phyloP scores from a whole-genome alignment of 1,140 invertebrate genomes.

The Brachionus paranguensis region DNA sequence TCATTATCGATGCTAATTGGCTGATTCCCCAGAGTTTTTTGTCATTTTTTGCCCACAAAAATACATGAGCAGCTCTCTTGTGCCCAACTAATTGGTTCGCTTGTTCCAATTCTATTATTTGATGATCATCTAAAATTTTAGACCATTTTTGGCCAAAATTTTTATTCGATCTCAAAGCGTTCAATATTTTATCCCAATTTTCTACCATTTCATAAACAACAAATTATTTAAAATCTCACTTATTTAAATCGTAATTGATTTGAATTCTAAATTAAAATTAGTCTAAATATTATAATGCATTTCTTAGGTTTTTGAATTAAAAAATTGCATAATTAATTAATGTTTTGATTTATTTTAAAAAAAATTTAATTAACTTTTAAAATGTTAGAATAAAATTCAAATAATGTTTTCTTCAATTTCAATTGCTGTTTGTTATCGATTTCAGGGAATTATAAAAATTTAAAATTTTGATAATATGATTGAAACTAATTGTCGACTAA shows the following conservation, averaged over 20 bases:
- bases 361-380: too few species aligned
- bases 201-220: neutral
- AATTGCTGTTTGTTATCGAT: too few species aligned
- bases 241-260: too few species aligned
- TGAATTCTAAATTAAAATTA: neutral
- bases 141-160: neutral
- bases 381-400: too few species aligned
- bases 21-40: conserved; percentile 45
- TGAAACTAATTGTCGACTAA: too few species aligned
- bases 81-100: neutral
- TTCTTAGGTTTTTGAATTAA: too few species aligned
- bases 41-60: conserved; percentile 46
- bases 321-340: too few species aligned
- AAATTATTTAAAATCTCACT: too few species aligned
- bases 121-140: neutral
- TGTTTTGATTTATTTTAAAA: too few species aligned
- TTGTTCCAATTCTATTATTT: conserved; percentile 35
- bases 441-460: too few species aligned
- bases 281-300: neutral
- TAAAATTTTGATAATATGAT: too few species aligned
- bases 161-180: conserved; percentile 3
- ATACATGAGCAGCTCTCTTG: conserved; percentile 49
- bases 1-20: conserved; percentile 47
- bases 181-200: neutral
- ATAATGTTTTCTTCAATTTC: too few species aligned